phyloP scores from a whole-genome alignment of 2,113 vertebrate species.

The Callaeas wilsoni region DNA sequence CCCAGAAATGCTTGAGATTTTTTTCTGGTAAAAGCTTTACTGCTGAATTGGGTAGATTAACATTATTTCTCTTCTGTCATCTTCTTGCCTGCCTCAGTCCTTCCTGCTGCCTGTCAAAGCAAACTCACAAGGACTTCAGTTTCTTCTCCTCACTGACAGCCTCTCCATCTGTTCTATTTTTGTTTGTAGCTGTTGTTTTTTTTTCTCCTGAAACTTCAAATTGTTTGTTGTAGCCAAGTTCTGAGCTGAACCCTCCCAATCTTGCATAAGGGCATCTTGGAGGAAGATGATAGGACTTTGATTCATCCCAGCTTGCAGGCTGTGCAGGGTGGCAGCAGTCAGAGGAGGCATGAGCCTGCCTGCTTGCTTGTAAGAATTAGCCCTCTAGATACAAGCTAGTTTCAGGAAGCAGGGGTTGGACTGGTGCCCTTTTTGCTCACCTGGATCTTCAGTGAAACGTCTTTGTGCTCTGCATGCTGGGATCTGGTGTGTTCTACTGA shows the following conservation, averaged over 20 bases:
- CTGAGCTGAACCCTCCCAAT: not conserved
- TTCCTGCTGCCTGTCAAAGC: not conserved
- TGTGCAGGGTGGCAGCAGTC: constrained; percentile 1
- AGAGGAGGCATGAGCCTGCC: constrained; percentile 40
- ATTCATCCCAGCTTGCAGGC: not conserved
- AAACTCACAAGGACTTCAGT: not conserved
- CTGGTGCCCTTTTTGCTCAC: not conserved
- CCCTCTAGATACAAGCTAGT: constrained; percentile 39
- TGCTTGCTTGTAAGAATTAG: constrained; percentile 31
- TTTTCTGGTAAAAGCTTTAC: not conserved
- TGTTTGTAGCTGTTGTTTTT: not conserved
- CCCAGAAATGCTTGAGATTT: not conserved
- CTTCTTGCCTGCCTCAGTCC: not conserved
- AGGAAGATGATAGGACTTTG: constrained; percentile 32
- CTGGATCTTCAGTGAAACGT: not conserved
- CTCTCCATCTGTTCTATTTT: not conserved
- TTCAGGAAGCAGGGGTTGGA: constrained; percentile 38
- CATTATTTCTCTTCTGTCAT: not conserved
- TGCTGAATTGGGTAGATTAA: not conserved
- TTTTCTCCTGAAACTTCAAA: not conserved
- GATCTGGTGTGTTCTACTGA: not conserved
- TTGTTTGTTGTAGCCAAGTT: not conserved
- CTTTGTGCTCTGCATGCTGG: not conserved
- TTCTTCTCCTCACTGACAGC: not conserved
- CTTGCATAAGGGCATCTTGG: constrained; percentile 29